Evolutionary conservation across 37 sponge, comb jelly and placozoan genomes (phyloP), one percentile per base, ranked within the genome.

Genomic region (Chondrilla cf. caribensis): DNA sequence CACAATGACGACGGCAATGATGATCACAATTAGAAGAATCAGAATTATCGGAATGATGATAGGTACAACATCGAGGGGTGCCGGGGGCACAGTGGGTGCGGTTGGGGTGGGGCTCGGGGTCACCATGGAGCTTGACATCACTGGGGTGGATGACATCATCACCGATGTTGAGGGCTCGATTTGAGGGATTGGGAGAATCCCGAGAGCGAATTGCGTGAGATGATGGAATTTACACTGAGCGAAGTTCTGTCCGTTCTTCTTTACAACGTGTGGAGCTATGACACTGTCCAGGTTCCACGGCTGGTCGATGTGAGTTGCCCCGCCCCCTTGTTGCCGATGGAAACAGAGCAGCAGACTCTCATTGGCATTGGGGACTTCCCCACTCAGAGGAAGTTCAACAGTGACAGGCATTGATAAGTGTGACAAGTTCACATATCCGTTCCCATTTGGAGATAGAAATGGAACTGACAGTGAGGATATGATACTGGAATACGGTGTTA

Each of bases 131-230:
- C 79, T 40, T 36, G 71, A 67, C 2, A 58, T 60, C 36, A 29
- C 18, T 3, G 86, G 66, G 31, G 88, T 29, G 18, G 87, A 84
- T 2, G 80, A 59, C 39, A 38, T 25, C n/a, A 37, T 54, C 14
- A 54, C 3, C 5, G 82, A 66, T 15, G 83, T 41, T 2, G 68
- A 21, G 5, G 88, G 70, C 8, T 37, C 28, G 14, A 87, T 87
- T n/a, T 78, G 51, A 79, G 88, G 88, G n/a, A 87, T 78, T 44
- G 88, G 88, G 21, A 91, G 83, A 14, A 88, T 66, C 14, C 92
- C 92, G 44, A 87, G 41, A 17, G 65, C 83, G 82, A 87, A 91
- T 22, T 91, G 86, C 29, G 86, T 87, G 17, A 91, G 68, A 44
- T 91, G 92, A 47, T 54, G 67, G 82, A 70, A 91, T 14, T 54